Conservation (phyloP, 1,140 invertebrate species). For the Drosophila kohkoa region DNA sequence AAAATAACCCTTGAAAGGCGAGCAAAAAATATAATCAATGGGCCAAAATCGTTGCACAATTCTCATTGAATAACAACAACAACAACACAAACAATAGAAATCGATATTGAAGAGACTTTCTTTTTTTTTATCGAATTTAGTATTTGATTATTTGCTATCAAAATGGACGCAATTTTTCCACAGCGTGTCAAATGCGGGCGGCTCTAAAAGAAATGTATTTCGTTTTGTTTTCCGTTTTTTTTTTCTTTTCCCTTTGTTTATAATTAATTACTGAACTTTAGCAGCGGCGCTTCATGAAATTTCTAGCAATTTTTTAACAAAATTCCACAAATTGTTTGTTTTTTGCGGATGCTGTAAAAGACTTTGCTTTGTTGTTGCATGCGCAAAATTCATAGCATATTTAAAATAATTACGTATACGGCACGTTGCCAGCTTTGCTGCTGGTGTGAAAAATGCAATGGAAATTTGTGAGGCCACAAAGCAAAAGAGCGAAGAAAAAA, state of each 20-base stretch:
- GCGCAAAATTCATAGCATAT: slow-evolving; percentile 21
- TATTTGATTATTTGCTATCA: slow-evolving; percentile 30
- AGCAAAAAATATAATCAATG: slow-evolving; percentile 21
- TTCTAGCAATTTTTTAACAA: slow-evolving; percentile 21
- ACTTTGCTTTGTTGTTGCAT: slow-evolving; percentile 2
- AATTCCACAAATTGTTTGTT: slow-evolving; percentile 20
- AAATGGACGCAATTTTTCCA: slow-evolving; percentile 30
- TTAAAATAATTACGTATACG: slow-evolving; percentile 25
- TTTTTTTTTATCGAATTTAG: slow-evolving; percentile 36
- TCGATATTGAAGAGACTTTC: slow-evolving; percentile 23
- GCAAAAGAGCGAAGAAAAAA: slow-evolving; percentile 6
- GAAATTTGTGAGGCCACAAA: slow-evolving; percentile 2
- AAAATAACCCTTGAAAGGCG: slow-evolving; percentile 16
- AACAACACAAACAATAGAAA: slow-evolving; percentile 6
- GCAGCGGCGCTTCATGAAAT: slow-evolving; percentile 21
- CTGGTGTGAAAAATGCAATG: slow-evolving; percentile 18
- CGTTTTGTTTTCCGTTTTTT: slow-evolving; percentile 5
- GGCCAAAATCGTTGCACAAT: slow-evolving; percentile 36
- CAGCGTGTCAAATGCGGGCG: slow-evolving; percentile 5
- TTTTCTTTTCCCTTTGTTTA: slow-evolving; percentile 21
- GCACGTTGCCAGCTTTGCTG: neutral
- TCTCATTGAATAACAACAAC: slow-evolving; percentile 5
- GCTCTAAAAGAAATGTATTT: slow-evolving; percentile 9
- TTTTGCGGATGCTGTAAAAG: slow-evolving; percentile 11
- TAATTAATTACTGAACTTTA: slow-evolving; percentile 45